These are phyloP conservation scores for Chiloscyllium punctatum DNA, from an alignment of 2,797 vertebrate genomes.

Conservation along the genomic window DNA sequence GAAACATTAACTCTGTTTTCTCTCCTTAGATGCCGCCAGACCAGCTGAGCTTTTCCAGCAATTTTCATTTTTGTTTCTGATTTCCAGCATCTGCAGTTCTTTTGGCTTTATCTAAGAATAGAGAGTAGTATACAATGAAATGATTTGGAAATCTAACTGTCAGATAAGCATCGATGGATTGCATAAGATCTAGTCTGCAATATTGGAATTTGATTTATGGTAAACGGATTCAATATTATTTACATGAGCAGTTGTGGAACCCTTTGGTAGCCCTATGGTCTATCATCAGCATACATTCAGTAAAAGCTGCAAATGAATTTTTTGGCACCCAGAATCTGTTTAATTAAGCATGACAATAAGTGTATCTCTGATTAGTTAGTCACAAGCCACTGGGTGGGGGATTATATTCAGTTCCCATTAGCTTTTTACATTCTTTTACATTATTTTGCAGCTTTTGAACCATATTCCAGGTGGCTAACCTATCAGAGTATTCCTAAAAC, in stretches of 20 bases:
- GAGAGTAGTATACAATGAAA: not conserved
- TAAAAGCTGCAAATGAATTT: not conserved
- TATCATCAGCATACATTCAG: not conserved
- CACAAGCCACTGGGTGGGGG: not conserved
- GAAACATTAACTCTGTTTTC: no score
- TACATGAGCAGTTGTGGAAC: not conserved
- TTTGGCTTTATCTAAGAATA: not conserved
- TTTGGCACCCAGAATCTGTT: not conserved
- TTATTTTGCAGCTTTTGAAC: not conserved
- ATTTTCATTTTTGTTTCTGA: no score
- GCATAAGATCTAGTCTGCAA: not conserved
- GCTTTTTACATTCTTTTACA: not conserved
- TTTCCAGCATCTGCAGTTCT: no score
- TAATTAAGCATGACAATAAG: constrained; percentile 2
- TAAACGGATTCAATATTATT: not conserved
- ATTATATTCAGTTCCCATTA: not conserved
- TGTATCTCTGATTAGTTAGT: not conserved
- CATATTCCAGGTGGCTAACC: not conserved
- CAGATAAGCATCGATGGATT: not conserved
- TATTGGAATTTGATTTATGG: not conserved
- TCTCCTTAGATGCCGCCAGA: no score
- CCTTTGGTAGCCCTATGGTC: not conserved
- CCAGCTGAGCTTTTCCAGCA: no score
- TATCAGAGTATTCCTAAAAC: not conserved
- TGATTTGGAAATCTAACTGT: not conserved